phyloP scores from a whole-genome alignment of 1,140 invertebrate species.

The Dreissena polymorpha region DNA sequence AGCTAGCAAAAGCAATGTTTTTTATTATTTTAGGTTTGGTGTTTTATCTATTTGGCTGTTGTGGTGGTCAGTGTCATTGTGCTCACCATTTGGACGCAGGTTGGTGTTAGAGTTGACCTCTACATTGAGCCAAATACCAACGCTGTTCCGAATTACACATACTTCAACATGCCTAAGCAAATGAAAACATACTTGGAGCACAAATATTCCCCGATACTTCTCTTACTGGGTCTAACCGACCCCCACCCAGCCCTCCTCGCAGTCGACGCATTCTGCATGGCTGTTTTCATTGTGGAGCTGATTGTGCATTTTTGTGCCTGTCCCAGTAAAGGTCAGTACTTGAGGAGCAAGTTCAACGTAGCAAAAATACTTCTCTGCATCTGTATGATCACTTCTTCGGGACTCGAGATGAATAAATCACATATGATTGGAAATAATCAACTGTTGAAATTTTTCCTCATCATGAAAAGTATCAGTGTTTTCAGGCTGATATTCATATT shows the following conservation, averaged over 20 bases:
- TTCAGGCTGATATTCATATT: constrained; percentile 21
- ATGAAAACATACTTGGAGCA: neutral
- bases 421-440: constrained; percentile 72
- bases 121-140: neutral
- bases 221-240: neutral
- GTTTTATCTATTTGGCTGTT: constrained; percentile 30
- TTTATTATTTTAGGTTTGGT: constrained; percentile 23
- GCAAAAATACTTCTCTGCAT: constrained; percentile 74
- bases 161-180: neutral
- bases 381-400: constrained; percentile 11
- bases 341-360: constrained; percentile 76
- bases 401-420: constrained; percentile 59
- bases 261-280: constrained; percentile 72
- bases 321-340: constrained; percentile 76
- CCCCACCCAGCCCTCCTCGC: constrained; percentile 57
- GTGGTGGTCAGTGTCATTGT: constrained; percentile 26
- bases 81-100: constrained; percentile 17
- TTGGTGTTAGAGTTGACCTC: neutral
- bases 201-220: neutral
- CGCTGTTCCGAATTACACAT: neutral
- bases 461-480: constrained; percentile 14
- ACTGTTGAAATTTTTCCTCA: constrained; percentile 24
- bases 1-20: neutral
- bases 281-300: constrained; percentile 79
- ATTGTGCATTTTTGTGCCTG: constrained; percentile 72